Percentiles rank a stretch among this genome's conserved stretches.
Evolutionary conservation across 2,113 vertebrate species (phyloP).

Genomic region (Petroica traversi): DNA sequence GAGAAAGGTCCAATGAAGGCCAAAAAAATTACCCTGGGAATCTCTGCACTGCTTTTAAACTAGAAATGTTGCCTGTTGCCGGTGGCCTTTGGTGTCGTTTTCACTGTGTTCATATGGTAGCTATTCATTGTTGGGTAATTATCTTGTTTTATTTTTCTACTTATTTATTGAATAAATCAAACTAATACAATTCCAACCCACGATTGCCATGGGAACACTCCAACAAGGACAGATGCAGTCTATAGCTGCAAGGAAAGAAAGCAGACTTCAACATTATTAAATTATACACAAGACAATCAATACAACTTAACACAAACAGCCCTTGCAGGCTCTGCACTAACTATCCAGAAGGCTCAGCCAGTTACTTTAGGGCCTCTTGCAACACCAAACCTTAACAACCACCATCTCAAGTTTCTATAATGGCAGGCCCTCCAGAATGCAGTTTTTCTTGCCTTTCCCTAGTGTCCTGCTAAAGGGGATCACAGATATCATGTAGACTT

Average conservation of each 20-base stretch:
- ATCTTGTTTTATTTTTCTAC: constrained; percentile 76
- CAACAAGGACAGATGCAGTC: constrained; percentile 69
- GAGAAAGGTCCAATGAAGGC: neutral
- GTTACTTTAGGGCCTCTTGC: neutral
- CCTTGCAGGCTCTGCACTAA: constrained; percentile 12
- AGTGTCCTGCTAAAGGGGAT: neutral
- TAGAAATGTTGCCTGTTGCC: neutral
- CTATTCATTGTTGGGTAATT: constrained; percentile 74
- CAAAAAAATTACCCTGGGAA: neutral
- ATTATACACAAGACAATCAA: constrained; percentile 59
- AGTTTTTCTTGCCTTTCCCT: neutral
- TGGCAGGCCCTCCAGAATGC: neutral
- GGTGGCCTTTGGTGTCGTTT: constrained; percentile 41
- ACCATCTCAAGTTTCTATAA: neutral
- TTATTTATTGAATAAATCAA: constrained; percentile 79
- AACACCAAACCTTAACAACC: neutral
- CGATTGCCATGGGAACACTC: constrained; percentile 69
- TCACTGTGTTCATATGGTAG: constrained; percentile 54
- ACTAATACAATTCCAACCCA: constrained; percentile 75
- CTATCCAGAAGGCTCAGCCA: neutral
- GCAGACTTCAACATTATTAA: constrained; percentile 61
- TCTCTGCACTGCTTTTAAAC: neutral
- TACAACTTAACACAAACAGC: constrained; percentile 62
- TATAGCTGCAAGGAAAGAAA: constrained; percentile 53
- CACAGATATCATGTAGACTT: neutral